Evolutionary conservation across 2,113 vertebrate genomes (phyloP).

Genomic region (Cyanoderma ruficeps): DNA sequence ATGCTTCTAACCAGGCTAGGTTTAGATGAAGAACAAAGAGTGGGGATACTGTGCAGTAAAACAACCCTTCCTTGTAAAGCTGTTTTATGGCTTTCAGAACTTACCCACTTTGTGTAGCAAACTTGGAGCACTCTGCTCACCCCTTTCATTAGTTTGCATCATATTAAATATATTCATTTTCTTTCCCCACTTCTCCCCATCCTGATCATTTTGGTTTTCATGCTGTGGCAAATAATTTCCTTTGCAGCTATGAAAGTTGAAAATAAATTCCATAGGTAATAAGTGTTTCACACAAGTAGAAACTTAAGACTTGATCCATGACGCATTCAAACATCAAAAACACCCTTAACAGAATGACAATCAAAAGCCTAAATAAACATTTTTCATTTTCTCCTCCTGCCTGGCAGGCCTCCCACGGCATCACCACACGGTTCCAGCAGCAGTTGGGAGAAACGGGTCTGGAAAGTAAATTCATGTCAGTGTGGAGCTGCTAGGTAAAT

Average conservation of each 20-base stretch:
- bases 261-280: not conserved
- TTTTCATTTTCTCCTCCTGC: not conserved
- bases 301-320: not conserved
- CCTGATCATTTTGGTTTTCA: constrained; percentile 7
- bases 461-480: not conserved
- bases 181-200: not conserved
- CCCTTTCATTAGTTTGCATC: not conserved
- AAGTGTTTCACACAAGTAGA: not conserved
- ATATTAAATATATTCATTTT: not conserved
- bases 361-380: not conserved
- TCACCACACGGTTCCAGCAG: not conserved
- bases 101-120: not conserved
- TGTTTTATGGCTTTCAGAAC: not conserved
- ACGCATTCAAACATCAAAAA: not conserved
- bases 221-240: not conserved
- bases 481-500: not conserved
- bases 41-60: not conserved
- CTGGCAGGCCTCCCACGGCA: not conserved
- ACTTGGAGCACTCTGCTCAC: not conserved
- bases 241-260: not conserved
- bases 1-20: not conserved
- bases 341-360: not conserved
- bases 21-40: not conserved
- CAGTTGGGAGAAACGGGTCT: not conserved
- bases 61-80: not conserved